Conservation (phyloP, 2,797 vertebrate species). For the Amazonetta brasiliensis region DNA sequence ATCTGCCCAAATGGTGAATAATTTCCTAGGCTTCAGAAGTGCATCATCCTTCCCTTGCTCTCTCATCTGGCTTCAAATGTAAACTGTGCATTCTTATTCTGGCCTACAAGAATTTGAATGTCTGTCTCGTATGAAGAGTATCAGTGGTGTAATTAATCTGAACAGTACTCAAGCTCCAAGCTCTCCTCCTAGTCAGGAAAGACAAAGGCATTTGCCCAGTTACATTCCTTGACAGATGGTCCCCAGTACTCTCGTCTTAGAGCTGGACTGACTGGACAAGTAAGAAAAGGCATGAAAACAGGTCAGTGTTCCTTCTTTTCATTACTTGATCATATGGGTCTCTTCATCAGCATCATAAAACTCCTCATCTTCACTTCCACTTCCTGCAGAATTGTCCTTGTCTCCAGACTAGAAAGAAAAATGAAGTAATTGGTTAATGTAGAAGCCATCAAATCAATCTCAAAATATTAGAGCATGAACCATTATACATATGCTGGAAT, state of each 20-base stretch:
- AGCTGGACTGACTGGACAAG: neutral
- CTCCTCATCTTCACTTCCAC: constrained; percentile 80
- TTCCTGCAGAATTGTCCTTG: constrained; percentile 61
- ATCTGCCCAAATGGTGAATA: neutral
- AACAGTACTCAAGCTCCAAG: neutral
- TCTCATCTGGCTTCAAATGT: neutral
- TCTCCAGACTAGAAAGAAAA: constrained; percentile 64
- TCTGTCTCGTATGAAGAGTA: neutral
- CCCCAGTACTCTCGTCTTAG: neutral
- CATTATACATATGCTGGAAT: neutral
- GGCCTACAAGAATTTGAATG: neutral
- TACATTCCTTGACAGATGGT: neutral
- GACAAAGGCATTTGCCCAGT: neutral
- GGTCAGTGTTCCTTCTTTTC: neutral
- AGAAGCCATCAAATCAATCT: neutral
- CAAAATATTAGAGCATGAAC: neutral
- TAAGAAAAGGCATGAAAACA: neutral
- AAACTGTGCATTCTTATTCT: neutral
- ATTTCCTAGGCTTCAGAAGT: neutral
- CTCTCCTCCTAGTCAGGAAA: neutral
- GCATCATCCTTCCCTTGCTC: neutral
- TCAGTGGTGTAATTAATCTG: neutral
- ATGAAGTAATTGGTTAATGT: neutral
- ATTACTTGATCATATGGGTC: constrained; percentile 81
- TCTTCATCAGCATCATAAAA: constrained; percentile 81